Percentiles rank a stretch among this genome's conserved stretches.
phyloP scores from a whole-genome alignment of 1,140 invertebrate species.

The Hyles vespertilio region DNA sequence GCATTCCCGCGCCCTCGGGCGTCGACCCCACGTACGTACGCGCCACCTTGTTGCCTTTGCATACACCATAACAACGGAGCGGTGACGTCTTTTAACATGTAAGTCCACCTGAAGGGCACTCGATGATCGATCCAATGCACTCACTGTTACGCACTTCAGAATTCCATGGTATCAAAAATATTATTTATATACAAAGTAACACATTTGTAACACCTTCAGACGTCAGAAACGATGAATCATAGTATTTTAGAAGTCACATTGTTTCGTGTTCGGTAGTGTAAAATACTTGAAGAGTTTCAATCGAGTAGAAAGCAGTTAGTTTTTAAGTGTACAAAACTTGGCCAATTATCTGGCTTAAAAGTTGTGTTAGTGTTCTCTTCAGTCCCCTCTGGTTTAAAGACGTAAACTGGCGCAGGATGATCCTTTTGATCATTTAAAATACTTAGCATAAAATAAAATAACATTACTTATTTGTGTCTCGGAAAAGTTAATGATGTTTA shows the following conservation, averaged over 20 bases:
- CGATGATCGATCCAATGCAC: slow-evolving; percentile 31
- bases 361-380: slow-evolving; percentile 31
- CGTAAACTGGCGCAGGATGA: neutral
- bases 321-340: slow-evolving; percentile 58
- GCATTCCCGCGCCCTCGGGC: slow-evolving; percentile 41
- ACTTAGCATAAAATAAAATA: no score
- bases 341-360: slow-evolving; percentile 54
- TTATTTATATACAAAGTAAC: no score
- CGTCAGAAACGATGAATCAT: no score
- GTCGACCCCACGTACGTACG: slow-evolving; percentile 49
- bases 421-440: neutral
- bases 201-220: no score
- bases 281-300: no score
- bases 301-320: slow-evolving; percentile 28
- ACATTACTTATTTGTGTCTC: no score
- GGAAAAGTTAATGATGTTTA: no score
- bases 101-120: slow-evolving; percentile 26
- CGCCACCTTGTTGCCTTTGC: slow-evolving; percentile 20
- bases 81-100: slow-evolving; percentile 31
- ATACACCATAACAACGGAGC: slow-evolving; percentile 35
- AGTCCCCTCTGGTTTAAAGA: slow-evolving; percentile 26
- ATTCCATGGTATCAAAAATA: no score
- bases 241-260: no score
- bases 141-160: no score
- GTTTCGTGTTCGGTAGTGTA: no score